A percentile compares a stretch with the other conserved stretches of the same genome.
phyloP scores from a whole-genome alignment of 1,140 invertebrate genomes.

The Palaemon carinicauda region DNA sequence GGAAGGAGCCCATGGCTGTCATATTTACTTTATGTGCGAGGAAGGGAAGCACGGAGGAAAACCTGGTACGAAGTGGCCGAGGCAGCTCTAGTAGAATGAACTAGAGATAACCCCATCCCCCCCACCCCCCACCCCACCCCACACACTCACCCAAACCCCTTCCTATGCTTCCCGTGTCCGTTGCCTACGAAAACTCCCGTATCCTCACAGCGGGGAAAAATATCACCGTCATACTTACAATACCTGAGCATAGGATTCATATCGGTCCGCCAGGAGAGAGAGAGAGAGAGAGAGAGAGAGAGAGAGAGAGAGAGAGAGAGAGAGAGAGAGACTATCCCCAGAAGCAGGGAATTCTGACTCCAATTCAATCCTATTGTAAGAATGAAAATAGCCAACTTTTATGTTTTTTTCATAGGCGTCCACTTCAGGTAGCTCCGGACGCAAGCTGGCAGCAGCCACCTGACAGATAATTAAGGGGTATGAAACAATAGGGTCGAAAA shows the following conservation, averaged over 20 bases:
- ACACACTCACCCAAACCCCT: neutral
- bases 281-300: neutral
- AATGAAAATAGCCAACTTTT: neutral
- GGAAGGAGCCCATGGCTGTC: no score
- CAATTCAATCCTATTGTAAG: neutral
- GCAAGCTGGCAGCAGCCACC: slow-evolving; percentile 25
- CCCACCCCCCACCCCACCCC: neutral
- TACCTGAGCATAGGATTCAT: slow-evolving; percentile 29
- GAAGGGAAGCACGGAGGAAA: no score
- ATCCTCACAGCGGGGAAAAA: neutral
- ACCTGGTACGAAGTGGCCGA: no score
- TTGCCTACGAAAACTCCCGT: neutral
- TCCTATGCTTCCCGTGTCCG: no score
- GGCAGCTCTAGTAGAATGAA: no score
- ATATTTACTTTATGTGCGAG: no score
- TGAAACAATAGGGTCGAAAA: slow-evolving; percentile 39
- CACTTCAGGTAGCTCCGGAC: slow-evolving; percentile 31
- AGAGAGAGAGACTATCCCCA: neutral
- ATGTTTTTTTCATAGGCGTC: neutral
- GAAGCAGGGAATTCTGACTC: neutral
- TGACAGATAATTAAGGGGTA: slow-evolving; percentile 39
- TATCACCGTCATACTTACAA: slow-evolving; percentile 20
- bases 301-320: neutral
- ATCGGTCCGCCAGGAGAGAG: slow-evolving; percentile 12
- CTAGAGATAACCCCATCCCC: no score